Evolutionary conservation across 2,888 invertebrate species (phyloP), one percentile per base, ranked within the genome.

Genomic region (Drosophila quasianomalipes): DNA sequence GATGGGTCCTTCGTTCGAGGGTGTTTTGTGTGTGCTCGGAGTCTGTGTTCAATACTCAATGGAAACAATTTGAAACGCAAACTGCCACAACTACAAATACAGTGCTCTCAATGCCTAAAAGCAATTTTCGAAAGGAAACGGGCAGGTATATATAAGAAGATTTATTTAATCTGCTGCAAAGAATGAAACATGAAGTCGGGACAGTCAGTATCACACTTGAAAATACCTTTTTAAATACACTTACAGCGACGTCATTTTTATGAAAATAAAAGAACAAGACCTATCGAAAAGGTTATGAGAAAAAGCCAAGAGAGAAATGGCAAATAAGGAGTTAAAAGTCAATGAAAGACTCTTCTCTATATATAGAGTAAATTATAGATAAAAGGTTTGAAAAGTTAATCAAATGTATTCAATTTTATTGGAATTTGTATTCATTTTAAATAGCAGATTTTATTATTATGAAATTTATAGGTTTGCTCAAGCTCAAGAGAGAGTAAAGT

Each of bases 1-100:
- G 44, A 62, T 61, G 54, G 44, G 30, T 63, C 41, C 59, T 59
- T 62, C 22, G 19, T 57, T 60, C 61, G 73, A 65, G 80, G 76
- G 47, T 78, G 76, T 76, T 63, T 70, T 79, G n/a, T 44, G 41
- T 54, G 14, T 66, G 9, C 30, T 35, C 35, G 3, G n/a, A 19
- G 10, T 33, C 30, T 22, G 30, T 35, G 35, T 16, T 47, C 47
- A 26, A 47, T 59, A 28, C 61, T 54, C 81, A 76, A 70, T 80
- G 70, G 62, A 54, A 76, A 76, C 70, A 68, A 59, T 75, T 54
- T 58, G 44, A 33, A 35, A 51, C 22, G 39, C 28, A 33, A 54
- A 47, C 53, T 37, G 54, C 6, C n/a, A 57, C 30, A 49, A 47
- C 44, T 65, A 53, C 26, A 53, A 44, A 30, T 54, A 60, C 41